Base-by-base conservation (phyloP, 2,797 vertebrate species). In the Esox lucius region DNA sequence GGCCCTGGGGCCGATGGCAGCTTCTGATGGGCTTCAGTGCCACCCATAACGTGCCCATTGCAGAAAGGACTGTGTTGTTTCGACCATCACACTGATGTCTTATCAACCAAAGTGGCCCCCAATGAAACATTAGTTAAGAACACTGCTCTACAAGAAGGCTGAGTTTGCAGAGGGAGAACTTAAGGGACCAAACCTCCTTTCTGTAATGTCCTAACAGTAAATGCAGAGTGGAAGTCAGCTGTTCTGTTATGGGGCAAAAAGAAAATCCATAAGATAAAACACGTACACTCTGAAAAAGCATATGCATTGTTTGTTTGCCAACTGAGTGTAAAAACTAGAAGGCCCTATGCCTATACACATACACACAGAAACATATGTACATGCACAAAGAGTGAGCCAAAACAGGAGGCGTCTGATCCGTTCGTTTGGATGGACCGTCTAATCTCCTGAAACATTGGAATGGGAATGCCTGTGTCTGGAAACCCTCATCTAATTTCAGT, bases 401-500 rank as follows among this genome's bases (percentile, higher is more conserved):
- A 77, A 81, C 79, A 78, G 74, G 78, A 88, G 81, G 80, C 62
- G 69, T 81, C 78, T 89, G 89, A 89, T 92, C 84, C 84, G 83
- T 87, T 84, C n/a, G 64, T 85, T 87, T 59, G 76, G 78, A 88
- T 89, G 90, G 80, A 79, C 75, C 72, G 48, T 82, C 85, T 90
- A 89, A 92, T 91, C 90, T 90, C 72, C 65, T 80, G 81, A 87
- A 89, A 87, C 71, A 85, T 84, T 88, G 80, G 78, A 80, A 80
- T 86, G 78, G 76, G 62, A 88, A 84, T 80, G 82, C 68, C 77
- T 78, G 80, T 79, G 81, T 68, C 76, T 81, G 76, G 82, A 89
- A 89, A 90, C 85, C 67, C 81, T 80, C 76, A 84, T 82, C 85
- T 88, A 91, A 92, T 88, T 90, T 86, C 82, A 89, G 86, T 89